A percentile compares a stretch with the other conserved stretches of the same genome.
Conservation (phyloP, 2,797 vertebrate species). For the Hippocampus kuda region DNA sequence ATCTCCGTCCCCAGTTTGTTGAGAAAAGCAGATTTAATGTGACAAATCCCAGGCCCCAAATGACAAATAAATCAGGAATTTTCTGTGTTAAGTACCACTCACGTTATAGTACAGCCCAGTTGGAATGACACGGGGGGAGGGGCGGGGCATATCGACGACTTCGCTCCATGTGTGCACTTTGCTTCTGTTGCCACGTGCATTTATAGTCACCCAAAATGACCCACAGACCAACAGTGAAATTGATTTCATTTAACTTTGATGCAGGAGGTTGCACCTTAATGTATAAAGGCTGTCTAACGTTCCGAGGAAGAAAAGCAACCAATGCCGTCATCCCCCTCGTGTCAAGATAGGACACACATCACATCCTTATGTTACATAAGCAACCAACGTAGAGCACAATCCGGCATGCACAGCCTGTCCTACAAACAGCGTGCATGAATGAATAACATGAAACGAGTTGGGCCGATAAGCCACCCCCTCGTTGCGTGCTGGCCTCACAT, state of each 20-base stretch:
- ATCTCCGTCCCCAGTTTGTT: slow-evolving; percentile 47
- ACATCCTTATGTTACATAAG: slow-evolving; percentile 45
- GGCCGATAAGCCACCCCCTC: slow-evolving; percentile 50
- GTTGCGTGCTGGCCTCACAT: slow-evolving; percentile 47
- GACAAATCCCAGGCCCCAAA: slow-evolving; percentile 51
- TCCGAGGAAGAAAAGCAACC: slow-evolving; percentile 19
- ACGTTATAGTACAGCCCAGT: slow-evolving; percentile 22
- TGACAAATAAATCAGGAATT: slow-evolving; percentile 55
- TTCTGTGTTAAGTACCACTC: slow-evolving; percentile 42
- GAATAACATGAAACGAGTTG: slow-evolving; percentile 49
- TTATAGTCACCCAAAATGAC: slow-evolving; percentile 28
- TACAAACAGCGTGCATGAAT: slow-evolving; percentile 54
- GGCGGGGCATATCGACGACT: slow-evolving; percentile 17
- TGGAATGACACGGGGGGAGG: not conserved
- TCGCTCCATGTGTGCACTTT: slow-evolving; percentile 13
- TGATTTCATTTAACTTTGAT: slow-evolving; percentile 8
- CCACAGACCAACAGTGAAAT: slow-evolving; percentile 1
- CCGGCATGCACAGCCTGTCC: slow-evolving; percentile 25
- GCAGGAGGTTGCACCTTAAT: slow-evolving; percentile 7
- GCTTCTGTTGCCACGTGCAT: slow-evolving; percentile 13
- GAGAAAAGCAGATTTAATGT: slow-evolving; percentile 55
- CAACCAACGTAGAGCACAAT: slow-evolving; percentile 29
- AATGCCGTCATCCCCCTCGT: slow-evolving; percentile 7
- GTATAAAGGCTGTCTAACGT: slow-evolving; percentile 1
- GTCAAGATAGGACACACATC: slow-evolving; percentile 1